These are phyloP conservation scores for Kryptolebias marmoratus DNA, from an alignment of 2,113 vertebrate genomes.

Conservation along the genomic window DNA sequence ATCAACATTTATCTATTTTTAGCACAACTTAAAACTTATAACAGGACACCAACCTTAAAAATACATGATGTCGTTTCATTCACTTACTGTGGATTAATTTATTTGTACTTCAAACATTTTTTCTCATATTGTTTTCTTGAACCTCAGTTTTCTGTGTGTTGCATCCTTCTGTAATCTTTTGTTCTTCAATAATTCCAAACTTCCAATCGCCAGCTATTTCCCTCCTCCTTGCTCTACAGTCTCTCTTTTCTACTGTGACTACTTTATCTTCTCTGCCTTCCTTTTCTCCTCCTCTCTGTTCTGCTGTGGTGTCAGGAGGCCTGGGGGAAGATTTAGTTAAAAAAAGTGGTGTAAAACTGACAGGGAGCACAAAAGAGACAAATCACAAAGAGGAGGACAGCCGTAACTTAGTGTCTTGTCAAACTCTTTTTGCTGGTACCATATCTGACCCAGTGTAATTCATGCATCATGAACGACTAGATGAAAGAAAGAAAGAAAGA, in stretches of 20 bases:
- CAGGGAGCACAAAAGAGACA: conserved; percentile 23
- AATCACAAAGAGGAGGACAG: conserved; percentile 24
- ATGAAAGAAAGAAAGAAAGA: neutral
- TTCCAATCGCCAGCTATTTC: conserved; percentile 21
- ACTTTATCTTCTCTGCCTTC: conserved; percentile 40
- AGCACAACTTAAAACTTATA: neutral
- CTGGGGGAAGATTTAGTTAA: conserved; percentile 54
- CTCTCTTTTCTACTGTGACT: conserved; percentile 17
- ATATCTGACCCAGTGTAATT: conserved; percentile 40
- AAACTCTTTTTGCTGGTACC: conserved; percentile 41
- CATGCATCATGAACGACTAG: neutral
- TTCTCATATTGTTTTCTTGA: neutral
- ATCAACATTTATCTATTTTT: neutral
- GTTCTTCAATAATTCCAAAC: conserved; percentile 14
- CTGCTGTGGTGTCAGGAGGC: conserved; percentile 54
- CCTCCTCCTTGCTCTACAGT: conserved; percentile 10
- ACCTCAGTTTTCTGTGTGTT: neutral
- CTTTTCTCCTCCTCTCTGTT: conserved; percentile 52
- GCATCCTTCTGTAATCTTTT: neutral
- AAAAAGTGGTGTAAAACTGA: conserved; percentile 49
- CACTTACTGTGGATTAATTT: neutral
- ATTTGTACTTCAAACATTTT: neutral
- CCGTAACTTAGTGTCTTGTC: conserved; percentile 34
- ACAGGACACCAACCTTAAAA: neutral
- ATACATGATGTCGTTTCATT: neutral